Base-by-base conservation (phyloP, 2,888 invertebrate genomes). In the Pomacea canaliculata region DNA sequence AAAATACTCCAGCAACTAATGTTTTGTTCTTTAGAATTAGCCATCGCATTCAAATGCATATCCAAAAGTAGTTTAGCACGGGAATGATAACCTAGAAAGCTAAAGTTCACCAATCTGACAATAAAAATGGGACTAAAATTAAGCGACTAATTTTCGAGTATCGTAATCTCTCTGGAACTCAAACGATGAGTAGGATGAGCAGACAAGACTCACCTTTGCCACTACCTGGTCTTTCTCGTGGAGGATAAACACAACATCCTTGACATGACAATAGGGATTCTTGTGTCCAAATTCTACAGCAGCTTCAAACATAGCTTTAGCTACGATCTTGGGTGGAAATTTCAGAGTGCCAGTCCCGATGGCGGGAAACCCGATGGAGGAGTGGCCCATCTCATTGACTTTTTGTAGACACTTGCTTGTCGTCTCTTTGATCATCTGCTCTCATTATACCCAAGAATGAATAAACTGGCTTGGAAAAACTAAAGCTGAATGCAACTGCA, bases 291-390 rank as follows among this genome's bases (percentile, higher is more conserved):
- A 85, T 13, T 82, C 76, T 18, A 76, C 49, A 7, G 83, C 80
- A 37, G 79, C 76, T 12, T 76, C 71, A 62, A 83, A 83, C 82
- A 85, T 83, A n/a, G 78, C 70, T n/a, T 72, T 60, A 19, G 81
- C 80, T 13, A 81, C 82, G 19, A 70, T 19, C 46, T 80, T 78
- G 69, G 56, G 65, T 49, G 80, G 83, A 79, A 78, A 85, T 62
- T 70, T 78, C 71, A 81, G 73, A 56, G 60, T 79, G 18, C 76
- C 85, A 16, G 84, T 84, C 0, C 86, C 86, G 37, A 86, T 79
- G 7, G 84, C 82, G 18, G 86, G 85, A 48, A 86, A 83, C 13
- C 85, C 84, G 37, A 86, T 78, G n/a, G 82, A 82, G 12, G 65
- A 66, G 27, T 76, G 60, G 0, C 67, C 46, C 18, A 74, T 68